These are phyloP conservation scores for Gymnocheta viridis DNA, from an alignment of 2,888 invertebrate genomes.

Conservation along the genomic window DNA sequence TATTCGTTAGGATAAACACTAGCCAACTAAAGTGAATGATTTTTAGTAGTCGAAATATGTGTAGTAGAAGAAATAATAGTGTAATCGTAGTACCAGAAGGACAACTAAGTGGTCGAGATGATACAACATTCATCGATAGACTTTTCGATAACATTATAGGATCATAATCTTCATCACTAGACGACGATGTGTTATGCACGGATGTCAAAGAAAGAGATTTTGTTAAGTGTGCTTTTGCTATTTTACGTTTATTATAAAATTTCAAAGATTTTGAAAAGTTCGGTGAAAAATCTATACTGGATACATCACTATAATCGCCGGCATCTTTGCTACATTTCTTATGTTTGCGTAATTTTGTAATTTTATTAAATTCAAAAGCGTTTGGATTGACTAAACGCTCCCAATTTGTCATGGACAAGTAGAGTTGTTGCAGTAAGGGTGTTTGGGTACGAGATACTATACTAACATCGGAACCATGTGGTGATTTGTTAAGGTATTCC, in stretches of 20 bases:
- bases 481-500: slow-evolving; percentile 72
- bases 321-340: slow-evolving; percentile 66
- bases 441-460: slow-evolving; percentile 81
- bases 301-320: slow-evolving; percentile 71
- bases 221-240: slow-evolving; percentile 60
- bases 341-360: slow-evolving; percentile 73
- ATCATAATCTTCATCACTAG: slow-evolving; percentile 73
- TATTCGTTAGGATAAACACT: neutral
- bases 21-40: slow-evolving; percentile 52
- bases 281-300: slow-evolving; percentile 73
- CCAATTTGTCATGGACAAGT: slow-evolving; percentile 80
- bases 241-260: slow-evolving; percentile 69
- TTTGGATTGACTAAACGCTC: slow-evolving; percentile 76
- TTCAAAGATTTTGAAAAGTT: slow-evolving; percentile 66
- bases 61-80: neutral
- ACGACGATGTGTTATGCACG: slow-evolving; percentile 69
- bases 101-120: slow-evolving; percentile 75
- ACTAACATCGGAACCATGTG: slow-evolving; percentile 74
- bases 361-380: slow-evolving; percentile 74
- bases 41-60: neutral
- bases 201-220: slow-evolving; percentile 76
- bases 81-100: slow-evolving; percentile 72
- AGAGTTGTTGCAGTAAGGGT: slow-evolving; percentile 83
- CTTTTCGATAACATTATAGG: slow-evolving; percentile 50
- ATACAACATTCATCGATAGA: slow-evolving; percentile 34